Percentiles rank a stretch among this genome's conserved stretches.
Evolutionary conservation across 2,797 vertebrate genomes (phyloP).

Genomic region (Lepus oiostolus): DNA sequence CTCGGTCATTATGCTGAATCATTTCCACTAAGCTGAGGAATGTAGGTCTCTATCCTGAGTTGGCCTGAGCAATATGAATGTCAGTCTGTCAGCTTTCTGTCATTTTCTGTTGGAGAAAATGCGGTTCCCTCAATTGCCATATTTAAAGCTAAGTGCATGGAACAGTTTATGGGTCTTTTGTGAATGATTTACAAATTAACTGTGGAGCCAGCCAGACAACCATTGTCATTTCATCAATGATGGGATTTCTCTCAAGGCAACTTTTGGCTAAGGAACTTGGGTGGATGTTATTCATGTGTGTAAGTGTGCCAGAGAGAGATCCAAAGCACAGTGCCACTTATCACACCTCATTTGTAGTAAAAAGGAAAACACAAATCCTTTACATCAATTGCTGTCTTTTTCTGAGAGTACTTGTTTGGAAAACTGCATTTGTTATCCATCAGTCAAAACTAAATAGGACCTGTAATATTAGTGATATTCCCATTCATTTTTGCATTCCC

Average conservation of each 20-base stretch:
- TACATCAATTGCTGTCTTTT: conserved; percentile 60
- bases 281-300: conserved; percentile 58
- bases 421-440: conserved; percentile 34
- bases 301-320: conserved; percentile 68
- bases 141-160: conserved; percentile 72
- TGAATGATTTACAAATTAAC: conserved; percentile 76
- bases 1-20: conserved; percentile 66
- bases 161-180: conserved; percentile 71
- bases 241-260: conserved; percentile 82
- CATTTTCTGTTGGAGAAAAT: conserved; percentile 77
- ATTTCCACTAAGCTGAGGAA: conserved; percentile 36
- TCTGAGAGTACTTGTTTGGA: conserved; percentile 11
- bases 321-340: conserved; percentile 37
- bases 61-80: conserved; percentile 66
- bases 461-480: not conserved
- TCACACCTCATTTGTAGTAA: conserved; percentile 73
- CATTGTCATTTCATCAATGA: conserved; percentile 59
- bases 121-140: conserved; percentile 49
- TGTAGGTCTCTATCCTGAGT: conserved; percentile 50
- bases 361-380: conserved; percentile 62
- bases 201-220: conserved; percentile 68
- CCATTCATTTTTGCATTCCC: not conserved
- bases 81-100: conserved; percentile 64
- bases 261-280: conserved; percentile 55
- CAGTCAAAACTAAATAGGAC: conserved; percentile 35